phyloP scores from a whole-genome alignment of 2,797 vertebrate species.

The Karalla daura region DNA sequence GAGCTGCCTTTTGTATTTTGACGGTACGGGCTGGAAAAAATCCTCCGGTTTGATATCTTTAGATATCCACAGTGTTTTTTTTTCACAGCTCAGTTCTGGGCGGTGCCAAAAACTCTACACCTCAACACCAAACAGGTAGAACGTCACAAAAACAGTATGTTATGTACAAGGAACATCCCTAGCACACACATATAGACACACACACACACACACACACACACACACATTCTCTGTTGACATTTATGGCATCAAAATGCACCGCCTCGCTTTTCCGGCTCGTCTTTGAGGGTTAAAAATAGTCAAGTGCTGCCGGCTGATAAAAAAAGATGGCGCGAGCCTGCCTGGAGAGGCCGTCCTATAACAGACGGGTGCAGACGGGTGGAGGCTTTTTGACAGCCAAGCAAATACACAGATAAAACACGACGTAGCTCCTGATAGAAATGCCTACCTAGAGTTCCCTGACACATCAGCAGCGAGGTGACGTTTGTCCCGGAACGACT shows the following conservation, averaged over 20 bases:
- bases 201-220: neutral
- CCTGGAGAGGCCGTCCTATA: slow-evolving; percentile 53
- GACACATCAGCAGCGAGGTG: slow-evolving; percentile 22
- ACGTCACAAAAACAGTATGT: slow-evolving; percentile 12
- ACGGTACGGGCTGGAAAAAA: neutral
- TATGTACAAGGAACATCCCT: slow-evolving; percentile 11
- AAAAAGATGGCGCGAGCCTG: slow-evolving; percentile 59
- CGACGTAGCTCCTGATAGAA: slow-evolving; percentile 34
- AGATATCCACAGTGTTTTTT: neutral
- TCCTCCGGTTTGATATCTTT: neutral
- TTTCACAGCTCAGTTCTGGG: neutral
- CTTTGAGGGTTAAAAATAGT: slow-evolving; percentile 67
- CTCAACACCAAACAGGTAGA: neutral
- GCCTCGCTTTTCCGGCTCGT: slow-evolving; percentile 28
- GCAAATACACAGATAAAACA: slow-evolving; percentile 61
- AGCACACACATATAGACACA: slow-evolving; percentile 11
- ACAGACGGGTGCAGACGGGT: slow-evolving; percentile 60
- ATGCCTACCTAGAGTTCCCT: slow-evolving; percentile 32
- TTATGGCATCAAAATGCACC: slow-evolving; percentile 27
- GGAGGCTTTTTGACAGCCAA: slow-evolving; percentile 62
- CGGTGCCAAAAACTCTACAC: neutral
- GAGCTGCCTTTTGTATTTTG: neutral
- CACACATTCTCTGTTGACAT: slow-evolving; percentile 12
- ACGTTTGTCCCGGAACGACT: no score
- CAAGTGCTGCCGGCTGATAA: slow-evolving; percentile 58